Percentiles rank a stretch among this genome's conserved stretches.
Evolutionary conservation across 2,888 invertebrate genomes (phyloP).

Genomic region (Drosophila maculinotata): DNA sequence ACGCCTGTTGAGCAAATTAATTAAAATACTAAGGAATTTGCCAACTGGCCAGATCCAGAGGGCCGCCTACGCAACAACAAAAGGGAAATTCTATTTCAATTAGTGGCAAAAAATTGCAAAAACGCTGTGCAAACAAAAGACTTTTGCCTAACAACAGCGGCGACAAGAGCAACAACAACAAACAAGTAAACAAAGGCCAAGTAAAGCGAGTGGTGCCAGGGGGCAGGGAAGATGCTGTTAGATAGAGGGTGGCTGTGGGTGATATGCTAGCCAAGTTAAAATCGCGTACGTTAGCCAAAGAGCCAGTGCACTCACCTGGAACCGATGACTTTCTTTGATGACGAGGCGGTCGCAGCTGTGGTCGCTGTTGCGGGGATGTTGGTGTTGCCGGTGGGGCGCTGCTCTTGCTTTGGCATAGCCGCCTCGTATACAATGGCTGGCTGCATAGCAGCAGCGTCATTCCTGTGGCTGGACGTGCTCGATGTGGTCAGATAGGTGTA

Average conservation of each 20-base stretch:
- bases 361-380: conserved; percentile 13
- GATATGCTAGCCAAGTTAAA: conserved; percentile 34
- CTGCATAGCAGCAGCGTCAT: conserved; percentile 54
- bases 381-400: conserved; percentile 5
- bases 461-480: conserved; percentile 63
- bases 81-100: conserved; percentile 78
- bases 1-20: conserved; percentile 72
- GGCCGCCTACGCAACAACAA: conserved; percentile 48
- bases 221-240: neutral
- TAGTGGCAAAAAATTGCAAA: conserved; percentile 80
- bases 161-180: conserved; percentile 55
- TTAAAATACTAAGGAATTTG: conserved; percentile 77
- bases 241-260: neutral
- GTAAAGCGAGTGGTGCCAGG: neutral
- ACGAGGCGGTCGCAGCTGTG: neutral
- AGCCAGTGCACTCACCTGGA: conserved; percentile 86
- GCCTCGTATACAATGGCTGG: conserved; percentile 78
- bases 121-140: conserved; percentile 77
- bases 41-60: conserved; percentile 46
- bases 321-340: conserved; percentile 87
- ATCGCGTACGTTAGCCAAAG: conserved; percentile 45
- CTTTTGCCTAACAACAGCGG: conserved; percentile 63
- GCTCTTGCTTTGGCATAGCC: conserved; percentile 58
- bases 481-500: conserved; percentile 72
- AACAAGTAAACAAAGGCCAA: conserved; percentile 50